Conservation (phyloP, 2,797 vertebrate genomes). For the Euphonia xanthogaster region DNA sequence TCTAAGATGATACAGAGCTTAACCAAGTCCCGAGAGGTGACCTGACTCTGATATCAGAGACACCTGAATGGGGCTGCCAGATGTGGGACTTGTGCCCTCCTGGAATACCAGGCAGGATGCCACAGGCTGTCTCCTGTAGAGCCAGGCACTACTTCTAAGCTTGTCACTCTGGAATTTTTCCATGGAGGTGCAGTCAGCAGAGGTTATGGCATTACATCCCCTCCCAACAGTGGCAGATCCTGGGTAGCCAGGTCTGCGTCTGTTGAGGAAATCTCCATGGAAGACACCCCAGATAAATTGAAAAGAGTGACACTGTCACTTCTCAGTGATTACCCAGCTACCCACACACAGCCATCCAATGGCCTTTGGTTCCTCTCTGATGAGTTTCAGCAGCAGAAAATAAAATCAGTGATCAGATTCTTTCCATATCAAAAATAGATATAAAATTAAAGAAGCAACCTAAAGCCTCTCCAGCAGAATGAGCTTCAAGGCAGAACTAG, state of each 20-base stretch:
- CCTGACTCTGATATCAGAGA: background rate
- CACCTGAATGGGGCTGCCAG: background rate
- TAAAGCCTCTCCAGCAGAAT: background rate
- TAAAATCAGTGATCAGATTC: background rate
- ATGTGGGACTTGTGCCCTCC: background rate
- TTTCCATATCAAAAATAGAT: background rate
- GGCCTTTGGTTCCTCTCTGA: background rate
- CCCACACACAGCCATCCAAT: fast-evolving
- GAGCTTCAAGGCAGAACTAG: background rate
- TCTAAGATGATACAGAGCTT: background rate
- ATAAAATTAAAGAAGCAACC: background rate
- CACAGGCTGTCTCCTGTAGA: background rate
- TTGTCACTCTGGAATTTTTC: background rate
- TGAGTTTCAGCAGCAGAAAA: background rate
- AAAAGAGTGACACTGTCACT: too few species aligned
- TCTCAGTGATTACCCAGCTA: background rate
- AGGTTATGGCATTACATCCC: background rate
- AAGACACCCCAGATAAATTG: background rate
- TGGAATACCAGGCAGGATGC: background rate
- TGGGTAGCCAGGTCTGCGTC: background rate
- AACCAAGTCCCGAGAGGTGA: background rate
- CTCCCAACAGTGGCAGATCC: background rate
- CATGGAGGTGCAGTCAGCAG: background rate
- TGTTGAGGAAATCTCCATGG: background rate
- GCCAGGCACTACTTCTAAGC: background rate